Conservation (phyloP, 2,113 vertebrate genomes). For the Platysternon megacephalum region DNA sequence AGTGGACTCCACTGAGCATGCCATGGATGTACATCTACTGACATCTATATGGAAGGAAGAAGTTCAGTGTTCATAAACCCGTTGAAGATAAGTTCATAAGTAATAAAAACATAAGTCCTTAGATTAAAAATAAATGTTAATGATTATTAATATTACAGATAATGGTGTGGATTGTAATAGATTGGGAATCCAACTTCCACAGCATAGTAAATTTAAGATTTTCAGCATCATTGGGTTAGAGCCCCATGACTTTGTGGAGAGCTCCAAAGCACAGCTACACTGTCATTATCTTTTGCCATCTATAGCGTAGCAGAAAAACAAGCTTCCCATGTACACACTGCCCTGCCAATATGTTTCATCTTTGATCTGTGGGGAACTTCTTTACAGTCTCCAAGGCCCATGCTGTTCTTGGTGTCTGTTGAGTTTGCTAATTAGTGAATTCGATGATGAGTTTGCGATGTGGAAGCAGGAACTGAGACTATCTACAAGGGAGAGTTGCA, state of each 20-base stretch:
- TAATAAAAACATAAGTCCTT: not conserved
- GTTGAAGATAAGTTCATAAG: not conserved
- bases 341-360: not conserved
- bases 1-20: not conserved
- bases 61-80: not conserved
- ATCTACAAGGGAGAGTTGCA: not conserved
- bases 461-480: not conserved
- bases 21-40: not conserved
- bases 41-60: not conserved
- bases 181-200: not conserved
- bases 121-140: not conserved
- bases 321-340: not conserved
- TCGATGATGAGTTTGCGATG: not conserved
- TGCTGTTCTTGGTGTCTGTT: not conserved
- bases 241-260: fast-evolving
- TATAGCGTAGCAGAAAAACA: not conserved
- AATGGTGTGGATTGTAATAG: not conserved
- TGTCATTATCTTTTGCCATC: not conserved
- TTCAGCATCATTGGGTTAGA: not conserved
- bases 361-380: not conserved
- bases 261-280: not conserved
- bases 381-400: not conserved
- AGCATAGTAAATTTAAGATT: not conserved
- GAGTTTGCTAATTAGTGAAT: not conserved
- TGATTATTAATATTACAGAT: constrained; percentile 7